Evolutionary conservation across 1,140 invertebrate species (phyloP), one percentile per base, ranked within the genome.

Genomic region (Drosophila ironensis): DNA sequence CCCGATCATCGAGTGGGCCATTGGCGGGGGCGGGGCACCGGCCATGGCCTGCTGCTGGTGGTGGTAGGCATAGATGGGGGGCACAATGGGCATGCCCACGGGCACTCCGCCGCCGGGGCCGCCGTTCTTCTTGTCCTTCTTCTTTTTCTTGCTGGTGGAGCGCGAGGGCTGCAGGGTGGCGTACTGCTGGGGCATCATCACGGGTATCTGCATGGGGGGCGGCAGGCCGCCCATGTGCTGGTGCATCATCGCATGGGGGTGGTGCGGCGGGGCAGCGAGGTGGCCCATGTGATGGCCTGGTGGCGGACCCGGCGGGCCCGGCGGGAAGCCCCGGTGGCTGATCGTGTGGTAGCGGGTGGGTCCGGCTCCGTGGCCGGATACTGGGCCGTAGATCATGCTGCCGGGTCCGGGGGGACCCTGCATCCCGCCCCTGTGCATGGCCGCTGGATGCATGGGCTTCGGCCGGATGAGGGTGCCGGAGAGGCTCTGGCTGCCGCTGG

Each of bases 121-220:
- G 47, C 90, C 75, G 3, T 82, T 84, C 40, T 90, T 88, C 35
- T 91, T 87, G 30, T 92, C 93, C 74, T 94, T 93, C 57, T 92
- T 92, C 52, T 92, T 92, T 59, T 93, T 93, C 69, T 94, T 93
- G 67, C 91, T 92, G 28, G 91, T 90, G 8, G 84, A 63, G 9
- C 81, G 72, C 11, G 87, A 63, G 0, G 84, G 72, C 51, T 89
- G 89, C 27, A 90, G 56, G 6, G 89, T 90, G 2, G 89, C 89
- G 40, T 89, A 90, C 37, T 90, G 89, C 56, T 82, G 82, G 2
- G 89, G 80, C 57, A 90, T 28, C 71, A 90, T 88, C 30, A 88
- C 69, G 33, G 80, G 77, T 22, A 89, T 77, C 54, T 87, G 88
- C 37, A 87, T 33, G 30, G 30, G 53, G 0, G 74, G 72, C 9